Base-by-base conservation (phyloP, 2,113 vertebrate genomes). In the Accipiter virgatus region DNA sequence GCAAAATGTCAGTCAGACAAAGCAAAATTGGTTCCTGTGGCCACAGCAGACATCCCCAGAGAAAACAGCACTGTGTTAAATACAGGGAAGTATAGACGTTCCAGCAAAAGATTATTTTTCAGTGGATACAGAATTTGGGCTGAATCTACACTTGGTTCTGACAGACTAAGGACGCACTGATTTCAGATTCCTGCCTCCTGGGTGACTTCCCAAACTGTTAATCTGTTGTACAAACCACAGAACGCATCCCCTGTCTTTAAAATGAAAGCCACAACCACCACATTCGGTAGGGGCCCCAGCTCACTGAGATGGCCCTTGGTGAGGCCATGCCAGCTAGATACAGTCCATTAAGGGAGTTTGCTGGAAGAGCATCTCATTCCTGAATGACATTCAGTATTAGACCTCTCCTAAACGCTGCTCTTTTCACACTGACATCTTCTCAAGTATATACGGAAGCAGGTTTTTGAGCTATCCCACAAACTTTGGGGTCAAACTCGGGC, bases 401-500 rank as follows among this genome's bases (percentile, higher is more conserved):
- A 29, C 10, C 38, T 63, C 56, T 81, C 59, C 53, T 74, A 52
- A 80, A 61, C 20, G 14, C 48, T 34, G n/a, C 32, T 38, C 2
- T 93, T 86, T 68, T 53, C 77, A 83, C 58, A 48, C 23, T 65
- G 62, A 34, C 1, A 1, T 68, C 50, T 68, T 79, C 26, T 83
- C 43, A 56, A 72, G 9, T 1, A 1, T 17, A 50, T 6, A 36
- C 10, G 61, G 52, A 80, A 38, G 10, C 19, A 84, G 40, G 3
- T 31, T 74, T 79, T 78, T 62, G 32, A 89, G 18, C 31, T 32
- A 40, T 36, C 13, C 21, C 4, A 3, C 5, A 77, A 78, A 70
- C 15, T 58, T 81, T 1, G 22, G 19, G 9, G 48, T 66, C 43
- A 73, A 73, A 53, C 9, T 72, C 0, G 0, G 25, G 31, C 20